Conservation (phyloP, 2,797 vertebrate genomes). For the Gobio occitaniae region DNA sequence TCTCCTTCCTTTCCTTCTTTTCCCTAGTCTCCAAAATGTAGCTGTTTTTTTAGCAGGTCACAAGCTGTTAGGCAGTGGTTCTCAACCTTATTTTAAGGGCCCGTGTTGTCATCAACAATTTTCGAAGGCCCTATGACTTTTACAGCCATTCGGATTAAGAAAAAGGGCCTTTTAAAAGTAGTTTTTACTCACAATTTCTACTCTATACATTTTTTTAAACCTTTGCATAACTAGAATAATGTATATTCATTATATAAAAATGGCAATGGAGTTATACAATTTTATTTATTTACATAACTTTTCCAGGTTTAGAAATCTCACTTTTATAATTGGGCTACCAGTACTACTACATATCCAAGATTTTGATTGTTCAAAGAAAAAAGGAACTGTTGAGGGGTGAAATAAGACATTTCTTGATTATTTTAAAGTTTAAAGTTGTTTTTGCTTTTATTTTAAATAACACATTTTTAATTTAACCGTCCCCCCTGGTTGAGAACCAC, state of each 20-base stretch:
- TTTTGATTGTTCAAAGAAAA: background rate
- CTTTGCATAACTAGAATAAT: background rate
- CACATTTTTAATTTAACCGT: too few species aligned
- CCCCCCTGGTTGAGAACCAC: too few species aligned
- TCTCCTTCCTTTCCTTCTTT: conserved; percentile 50
- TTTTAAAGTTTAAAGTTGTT: too few species aligned
- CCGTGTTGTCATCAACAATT: background rate
- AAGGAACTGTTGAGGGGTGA: background rate
- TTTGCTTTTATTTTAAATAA: too few species aligned
- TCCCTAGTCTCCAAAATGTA: conserved; percentile 57
- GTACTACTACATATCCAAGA: background rate
- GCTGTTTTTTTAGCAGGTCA: conserved; percentile 17
- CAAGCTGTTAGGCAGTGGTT: background rate
- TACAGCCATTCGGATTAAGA: background rate
- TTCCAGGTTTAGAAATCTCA: background rate
- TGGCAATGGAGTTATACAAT: background rate
- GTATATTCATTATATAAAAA: background rate
- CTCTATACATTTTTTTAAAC: background rate
- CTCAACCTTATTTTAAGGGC: background rate
- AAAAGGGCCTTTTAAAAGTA: background rate
- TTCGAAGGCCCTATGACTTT: background rate
- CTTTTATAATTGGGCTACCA: background rate
- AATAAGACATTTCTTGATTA: too few species aligned
- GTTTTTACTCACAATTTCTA: background rate
- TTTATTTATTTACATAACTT: background rate